A percentile compares a stretch with the other conserved stretches of the same genome.
phyloP scores from a whole-genome alignment of 2,888 invertebrate genomes.

The Osmoderma eremita region DNA sequence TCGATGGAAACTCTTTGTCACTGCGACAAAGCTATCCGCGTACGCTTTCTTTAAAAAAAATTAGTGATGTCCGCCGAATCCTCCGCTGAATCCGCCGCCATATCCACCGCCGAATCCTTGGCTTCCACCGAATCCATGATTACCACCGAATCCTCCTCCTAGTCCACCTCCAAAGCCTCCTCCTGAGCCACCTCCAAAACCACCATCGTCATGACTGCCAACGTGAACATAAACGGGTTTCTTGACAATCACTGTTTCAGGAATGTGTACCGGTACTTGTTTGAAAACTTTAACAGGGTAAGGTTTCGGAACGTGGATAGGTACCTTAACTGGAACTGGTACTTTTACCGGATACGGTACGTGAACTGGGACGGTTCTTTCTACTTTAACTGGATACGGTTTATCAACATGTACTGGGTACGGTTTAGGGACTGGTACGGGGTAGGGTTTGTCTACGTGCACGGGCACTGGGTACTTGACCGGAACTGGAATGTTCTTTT shows the following conservation, averaged over 20 bases:
- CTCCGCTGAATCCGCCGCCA: conserved; percentile 32
- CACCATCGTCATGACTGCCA: conserved; percentile 34
- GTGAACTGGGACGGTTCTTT: conserved; percentile 38
- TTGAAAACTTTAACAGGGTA: conserved; percentile 43
- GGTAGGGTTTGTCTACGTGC: conserved; percentile 43
- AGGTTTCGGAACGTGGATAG: conserved; percentile 40
- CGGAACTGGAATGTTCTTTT: conserved; percentile 39
- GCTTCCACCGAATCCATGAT: conserved; percentile 12
- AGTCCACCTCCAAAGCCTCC: conserved; percentile 26
- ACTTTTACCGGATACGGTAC: conserved; percentile 40
- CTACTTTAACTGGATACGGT: conserved; percentile 42
- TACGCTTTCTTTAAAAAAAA: not conserved
- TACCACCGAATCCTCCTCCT: conserved; percentile 20
- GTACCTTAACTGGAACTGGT: conserved; percentile 41
- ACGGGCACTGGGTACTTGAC: conserved; percentile 41
- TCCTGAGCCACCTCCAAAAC: conserved; percentile 29
- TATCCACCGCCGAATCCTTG: conserved; percentile 18
- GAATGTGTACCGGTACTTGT: conserved; percentile 40
- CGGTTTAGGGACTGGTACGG: conserved; percentile 43
- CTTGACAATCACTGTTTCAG: conserved; percentile 40
- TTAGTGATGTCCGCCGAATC: conserved; percentile 37
- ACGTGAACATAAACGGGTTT: conserved; percentile 42
- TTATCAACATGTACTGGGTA: conserved; percentile 43
- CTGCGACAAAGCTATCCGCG: conserved; percentile 36
- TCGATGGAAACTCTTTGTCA: conserved; percentile 35